Percentiles rank a stretch among this genome's conserved stretches.
These are phyloP conservation scores for Heliconius nattereri DNA, from an alignment of 1,140 invertebrate species.

Conservation along the genomic window DNA sequence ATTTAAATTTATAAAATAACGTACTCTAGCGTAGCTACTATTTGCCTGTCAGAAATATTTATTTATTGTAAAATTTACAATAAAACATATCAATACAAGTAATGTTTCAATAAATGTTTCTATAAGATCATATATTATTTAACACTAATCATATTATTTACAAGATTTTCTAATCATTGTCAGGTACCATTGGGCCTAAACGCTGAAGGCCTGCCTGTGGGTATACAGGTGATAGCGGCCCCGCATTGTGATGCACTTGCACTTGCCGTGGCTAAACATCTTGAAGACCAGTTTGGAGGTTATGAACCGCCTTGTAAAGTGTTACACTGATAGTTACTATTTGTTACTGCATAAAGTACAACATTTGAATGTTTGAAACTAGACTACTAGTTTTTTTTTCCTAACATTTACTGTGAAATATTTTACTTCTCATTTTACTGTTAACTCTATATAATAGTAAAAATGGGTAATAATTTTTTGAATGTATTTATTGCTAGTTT, in stretches of 20 bases:
- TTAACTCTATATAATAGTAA: too few species aligned
- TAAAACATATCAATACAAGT: too few species aligned
- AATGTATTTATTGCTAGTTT: too few species aligned
- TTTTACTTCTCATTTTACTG: too few species aligned
- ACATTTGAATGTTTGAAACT: too few species aligned
- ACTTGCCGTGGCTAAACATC: slow-evolving; percentile 90
- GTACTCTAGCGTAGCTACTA: too few species aligned
- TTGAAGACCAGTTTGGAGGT: slow-evolving; percentile 92
- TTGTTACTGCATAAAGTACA: neutral
- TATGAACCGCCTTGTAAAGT: slow-evolving; percentile 85
- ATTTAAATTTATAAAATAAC: too few species aligned
- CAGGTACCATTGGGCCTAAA: slow-evolving; percentile 90
- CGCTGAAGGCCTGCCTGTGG: slow-evolving; percentile 87
- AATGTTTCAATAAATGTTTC: neutral
- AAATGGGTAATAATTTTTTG: too few species aligned
- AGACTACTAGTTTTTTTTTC: too few species aligned
- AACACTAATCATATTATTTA: neutral
- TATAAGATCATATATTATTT: neutral
- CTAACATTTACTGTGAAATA: too few species aligned
- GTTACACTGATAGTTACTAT: neutral
- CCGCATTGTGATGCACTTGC: slow-evolving; percentile 89
- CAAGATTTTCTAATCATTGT: neutral
- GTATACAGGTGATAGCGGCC: slow-evolving; percentile 90
- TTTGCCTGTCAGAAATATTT: too few species aligned
- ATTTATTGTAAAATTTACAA: too few species aligned